Percentiles rank a stretch among this genome's conserved stretches.
phyloP scores from a whole-genome alignment of 2,888 invertebrate species.

The Tachina lurida region DNA sequence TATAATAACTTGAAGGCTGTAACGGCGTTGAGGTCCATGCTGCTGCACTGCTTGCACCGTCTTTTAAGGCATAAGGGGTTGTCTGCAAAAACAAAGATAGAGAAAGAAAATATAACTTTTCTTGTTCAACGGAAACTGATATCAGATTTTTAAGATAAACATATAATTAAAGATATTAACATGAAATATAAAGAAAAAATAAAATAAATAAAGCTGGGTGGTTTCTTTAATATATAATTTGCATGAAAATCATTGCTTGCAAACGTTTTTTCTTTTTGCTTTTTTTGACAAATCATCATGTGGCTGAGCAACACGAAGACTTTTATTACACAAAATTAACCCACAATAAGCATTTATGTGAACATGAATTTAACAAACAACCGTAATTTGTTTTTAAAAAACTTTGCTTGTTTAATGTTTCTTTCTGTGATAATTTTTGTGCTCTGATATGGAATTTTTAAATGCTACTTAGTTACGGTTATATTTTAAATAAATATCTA shows the following conservation, averaged over 20 bases:
- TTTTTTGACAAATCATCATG: conserved; percentile 66
- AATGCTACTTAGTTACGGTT: conserved; percentile 26
- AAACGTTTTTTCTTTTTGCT: background rate
- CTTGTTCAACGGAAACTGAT: conserved; percentile 35
- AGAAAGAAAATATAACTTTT: background rate
- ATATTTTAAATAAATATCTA: conserved; percentile 16
- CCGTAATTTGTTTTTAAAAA: conserved; percentile 64
- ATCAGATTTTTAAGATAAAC: conserved; percentile 19
- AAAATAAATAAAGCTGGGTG: background rate
- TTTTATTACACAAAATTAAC: conserved; percentile 59
- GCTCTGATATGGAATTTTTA: conserved; percentile 47
- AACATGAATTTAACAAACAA: conserved; percentile 63
- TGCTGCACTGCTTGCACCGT: conserved; percentile 90
- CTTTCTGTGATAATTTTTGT: conserved; percentile 31
- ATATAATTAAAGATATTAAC: conserved; percentile 49
- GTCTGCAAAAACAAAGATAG: conserved; percentile 86
- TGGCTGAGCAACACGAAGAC: conserved; percentile 56
- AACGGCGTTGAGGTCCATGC: conserved; percentile 96
- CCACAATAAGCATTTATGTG: conserved; percentile 67
- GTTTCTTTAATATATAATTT: conserved; percentile 33
- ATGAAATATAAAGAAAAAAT: conserved; percentile 34
- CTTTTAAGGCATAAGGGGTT: conserved; percentile 95
- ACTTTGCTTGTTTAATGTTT: background rate
- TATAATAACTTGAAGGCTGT: conserved; percentile 95
- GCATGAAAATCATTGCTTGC: conserved; percentile 51